Evolutionary conservation across 2,797 vertebrate genomes (phyloP).

Genomic region (Poliocrania exsul): DNA sequence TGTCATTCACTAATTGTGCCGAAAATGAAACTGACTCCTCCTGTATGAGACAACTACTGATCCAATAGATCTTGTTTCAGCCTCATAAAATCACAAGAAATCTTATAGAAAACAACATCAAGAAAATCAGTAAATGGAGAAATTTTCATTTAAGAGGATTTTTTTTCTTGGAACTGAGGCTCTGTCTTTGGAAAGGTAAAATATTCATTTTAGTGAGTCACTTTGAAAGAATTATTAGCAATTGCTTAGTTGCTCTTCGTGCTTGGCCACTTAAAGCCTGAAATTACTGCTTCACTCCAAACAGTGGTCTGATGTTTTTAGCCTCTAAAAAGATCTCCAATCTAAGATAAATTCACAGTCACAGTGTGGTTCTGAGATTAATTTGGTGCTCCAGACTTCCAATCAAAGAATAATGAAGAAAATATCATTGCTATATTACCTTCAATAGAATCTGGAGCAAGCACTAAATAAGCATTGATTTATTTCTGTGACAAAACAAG

Average conservation of each 20-base stretch:
- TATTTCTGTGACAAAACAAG: background rate
- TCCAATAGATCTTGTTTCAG: background rate
- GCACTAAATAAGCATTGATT: background rate
- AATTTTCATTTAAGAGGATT: background rate
- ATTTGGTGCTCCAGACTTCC: background rate
- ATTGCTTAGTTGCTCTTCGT: rapidly evolving
- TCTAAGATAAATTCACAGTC: background rate
- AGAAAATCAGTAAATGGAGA: rapidly evolving
- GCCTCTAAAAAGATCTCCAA: rapidly evolving
- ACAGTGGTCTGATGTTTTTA: background rate
- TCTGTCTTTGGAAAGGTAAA: background rate
- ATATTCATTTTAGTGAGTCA: background rate
- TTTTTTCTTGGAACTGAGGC: background rate
- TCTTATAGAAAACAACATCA: background rate
- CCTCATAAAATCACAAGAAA: background rate
- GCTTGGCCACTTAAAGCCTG: background rate
- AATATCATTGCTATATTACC: background rate
- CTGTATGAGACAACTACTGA: background rate
- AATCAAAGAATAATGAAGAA: background rate
- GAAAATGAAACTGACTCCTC: background rate
- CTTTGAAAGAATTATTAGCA: background rate
- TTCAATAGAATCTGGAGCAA: background rate
- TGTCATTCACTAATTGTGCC: background rate
- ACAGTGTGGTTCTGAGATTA: background rate
- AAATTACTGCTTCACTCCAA: background rate